Conservation (phyloP, 2,113 vertebrate species). For the Hypanus sabinus region DNA sequence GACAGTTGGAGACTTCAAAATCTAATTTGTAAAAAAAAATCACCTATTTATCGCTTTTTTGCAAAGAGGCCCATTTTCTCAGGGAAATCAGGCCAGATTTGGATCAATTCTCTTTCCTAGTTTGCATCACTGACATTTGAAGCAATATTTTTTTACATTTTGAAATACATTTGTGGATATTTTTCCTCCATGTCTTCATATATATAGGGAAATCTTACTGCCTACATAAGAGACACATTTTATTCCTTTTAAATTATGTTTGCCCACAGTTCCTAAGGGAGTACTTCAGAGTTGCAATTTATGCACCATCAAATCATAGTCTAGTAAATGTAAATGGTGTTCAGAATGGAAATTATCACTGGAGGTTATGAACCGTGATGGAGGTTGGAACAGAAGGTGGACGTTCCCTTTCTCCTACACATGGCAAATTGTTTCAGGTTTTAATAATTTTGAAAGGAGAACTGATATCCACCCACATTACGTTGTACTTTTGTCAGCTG, state of each 20-base stretch:
- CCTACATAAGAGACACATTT: background rate
- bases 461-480: background rate
- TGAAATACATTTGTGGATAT: background rate
- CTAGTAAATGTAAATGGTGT: background rate
- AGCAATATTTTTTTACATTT: background rate
- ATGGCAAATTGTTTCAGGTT: no score
- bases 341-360: background rate
- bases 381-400: background rate
- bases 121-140: background rate
- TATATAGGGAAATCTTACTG: background rate
- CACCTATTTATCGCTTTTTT: background rate
- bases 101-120: background rate
- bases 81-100: background rate
- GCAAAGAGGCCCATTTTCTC: background rate
- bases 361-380: background rate
- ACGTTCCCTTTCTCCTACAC: background rate
- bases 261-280: background rate
- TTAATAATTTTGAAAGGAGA: background rate
- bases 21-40: background rate
- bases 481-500: no score
- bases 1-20: background rate
- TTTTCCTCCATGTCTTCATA: background rate
- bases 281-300: background rate
- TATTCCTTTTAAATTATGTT: background rate
- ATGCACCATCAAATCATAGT: background rate